Evolutionary conservation across 2,888 invertebrate genomes (phyloP), one percentile per base, ranked within the genome.

Genomic region (Cheilosia urbana): DNA sequence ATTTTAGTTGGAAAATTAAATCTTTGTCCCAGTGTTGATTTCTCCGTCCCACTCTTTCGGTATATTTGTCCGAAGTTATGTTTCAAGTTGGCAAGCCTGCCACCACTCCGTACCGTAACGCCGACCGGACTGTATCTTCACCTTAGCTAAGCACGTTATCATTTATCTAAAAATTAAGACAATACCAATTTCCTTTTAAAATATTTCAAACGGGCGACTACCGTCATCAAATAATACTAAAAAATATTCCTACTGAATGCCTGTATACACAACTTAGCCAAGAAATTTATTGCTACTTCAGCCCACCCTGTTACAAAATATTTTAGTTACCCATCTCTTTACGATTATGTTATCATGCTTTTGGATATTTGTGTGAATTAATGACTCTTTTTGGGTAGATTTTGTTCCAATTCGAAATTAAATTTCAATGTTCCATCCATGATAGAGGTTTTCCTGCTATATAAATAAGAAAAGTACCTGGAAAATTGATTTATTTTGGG

Each of bases 341-440:
- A 34, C 40, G 15, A 45, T 51, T 24, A 5, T 51, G 13, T 47
- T 9, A 5, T 17, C 2, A 24, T 47, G 2, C 13, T 9, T 2
- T 21, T 49, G 63, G 63, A 45, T 63, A 45, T 45, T 47, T 55
- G 63, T 73, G 37, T 63, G 27, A 73, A 63, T 73, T 73, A 63
- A 63, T 63, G 55, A 73, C 63, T 63, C 13, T 47, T 47, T 63
- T 73, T 63, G 45, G 45, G 63, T 73, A 63, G 63, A 63, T 63
- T 63, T 55, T 53, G 47, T 65, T 81, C 30, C 37, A 37, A 66
- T 53, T 37, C 27, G 51, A 71, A 71, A 76, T 77, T 82, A 66
- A 71, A 58, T 65, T 58, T 63, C 63, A 60, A 69, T 76, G 45
- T 49, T 49, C 40, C 21, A 27, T 47, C 17, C 30, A 11, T 19